Evolutionary conservation across 1,140 invertebrate genomes (phyloP), one percentile per base, ranked within the genome.

Genomic region (Tenebrio molitor): DNA sequence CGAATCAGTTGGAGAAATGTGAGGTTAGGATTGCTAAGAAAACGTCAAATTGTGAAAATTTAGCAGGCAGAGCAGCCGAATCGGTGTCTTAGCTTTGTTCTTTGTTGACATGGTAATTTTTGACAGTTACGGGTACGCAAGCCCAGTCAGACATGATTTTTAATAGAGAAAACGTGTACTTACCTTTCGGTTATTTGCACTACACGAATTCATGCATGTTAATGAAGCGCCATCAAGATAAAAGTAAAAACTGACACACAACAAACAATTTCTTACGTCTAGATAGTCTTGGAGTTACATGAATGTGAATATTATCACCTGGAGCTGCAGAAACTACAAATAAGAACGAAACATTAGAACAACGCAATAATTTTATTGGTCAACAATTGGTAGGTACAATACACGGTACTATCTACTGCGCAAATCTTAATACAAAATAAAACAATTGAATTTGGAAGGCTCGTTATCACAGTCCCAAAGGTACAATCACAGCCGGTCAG

Each of bases 261-360:
- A 58, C 50, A 58, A 29, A 25, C 5, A 58, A 29, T 29, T 29
- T 53, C 81, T 83, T 82, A 83, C 82, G 78, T 74, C 80, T 80
- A 70, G 80, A 79, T 71, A 81, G 73, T 78, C 82, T 78, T 34
- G 81, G 82, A 44, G 81, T 81, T 42, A 83, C 81, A 69, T 82
- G 82, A 73, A 83, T 82, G 72, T 82, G 82, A 77, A 83, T 83
- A 80, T 83, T 82, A 78, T 83, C 82, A 74, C 81, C 82, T 46
- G 82, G 81, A 53, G 81, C 77, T 58, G 82, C 82, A 68, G 82
- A 82, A 73, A 83, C 82, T 83, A 74, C n/a, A 82, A 82, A 78
- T 39, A 76, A 75, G 78, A 77, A 78, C 14, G 8, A 66, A 39
- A 10, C 15, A 65, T 65, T 65, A 65, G 39, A 65, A 65, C 39